phyloP scores from a whole-genome alignment of 1,140 invertebrate genomes.

The Nilaparvata lugens region DNA sequence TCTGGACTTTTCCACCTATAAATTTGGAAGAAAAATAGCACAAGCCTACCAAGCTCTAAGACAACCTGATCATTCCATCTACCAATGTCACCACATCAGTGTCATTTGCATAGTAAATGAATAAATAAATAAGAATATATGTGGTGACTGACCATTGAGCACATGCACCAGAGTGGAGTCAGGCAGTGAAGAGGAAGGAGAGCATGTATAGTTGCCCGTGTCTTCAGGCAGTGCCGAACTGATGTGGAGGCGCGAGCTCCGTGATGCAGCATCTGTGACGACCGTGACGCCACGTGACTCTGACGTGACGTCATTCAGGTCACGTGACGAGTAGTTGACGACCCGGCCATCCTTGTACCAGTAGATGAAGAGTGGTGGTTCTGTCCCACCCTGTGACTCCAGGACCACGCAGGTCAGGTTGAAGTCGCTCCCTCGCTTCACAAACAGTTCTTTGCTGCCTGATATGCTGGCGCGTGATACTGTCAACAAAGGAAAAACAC shows the following conservation, averaged over 20 bases:
- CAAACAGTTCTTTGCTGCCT: conserved; percentile 73
- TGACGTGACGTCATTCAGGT: conserved; percentile 26
- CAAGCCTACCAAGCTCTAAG: too few relatives aligned
- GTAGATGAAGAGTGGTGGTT: conserved; percentile 83
- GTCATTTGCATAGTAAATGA: too few relatives aligned
- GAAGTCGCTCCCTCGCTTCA: conserved; percentile 81
- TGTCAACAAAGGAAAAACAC: too few relatives aligned
- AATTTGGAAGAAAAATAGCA: too few relatives aligned
- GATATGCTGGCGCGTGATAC: conserved; percentile 82
- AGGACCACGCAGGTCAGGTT: conserved; percentile 80
- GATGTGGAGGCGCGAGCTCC: conserved; percentile 63
- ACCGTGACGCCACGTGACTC: conserved; percentile 45
- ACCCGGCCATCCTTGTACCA: conserved; percentile 77
- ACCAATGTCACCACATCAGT: too few relatives aligned
- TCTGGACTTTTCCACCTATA: too few relatives aligned
- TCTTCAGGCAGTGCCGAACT: conserved; percentile 61
- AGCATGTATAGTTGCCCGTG: conserved; percentile 82
- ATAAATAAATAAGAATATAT: too few relatives aligned
- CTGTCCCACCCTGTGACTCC: conserved; percentile 46
- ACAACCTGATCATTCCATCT: too few relatives aligned
- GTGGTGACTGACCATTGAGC: conserved; percentile 43
- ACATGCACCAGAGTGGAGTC: conserved; percentile 51
- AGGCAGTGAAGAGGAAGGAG: conserved; percentile 52
- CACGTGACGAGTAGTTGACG: conserved; percentile 77
- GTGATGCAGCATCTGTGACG: conserved; percentile 69